Evolutionary conservation across 2,113 vertebrate species (phyloP).

Genomic region (Chamaetylas fuelleborni): DNA sequence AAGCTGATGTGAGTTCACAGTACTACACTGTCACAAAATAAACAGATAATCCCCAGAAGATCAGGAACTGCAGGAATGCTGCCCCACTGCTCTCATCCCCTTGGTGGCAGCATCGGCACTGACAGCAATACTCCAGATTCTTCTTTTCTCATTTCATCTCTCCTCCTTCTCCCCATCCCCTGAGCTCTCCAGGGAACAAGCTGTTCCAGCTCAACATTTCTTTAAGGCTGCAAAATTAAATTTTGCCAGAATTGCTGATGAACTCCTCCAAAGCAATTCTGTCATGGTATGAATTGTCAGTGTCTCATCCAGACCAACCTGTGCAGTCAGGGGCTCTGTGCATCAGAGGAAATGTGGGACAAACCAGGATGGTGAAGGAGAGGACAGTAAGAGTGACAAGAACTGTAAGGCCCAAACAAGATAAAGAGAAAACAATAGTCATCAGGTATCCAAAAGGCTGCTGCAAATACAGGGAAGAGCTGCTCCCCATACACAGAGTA

Average conservation of each 20-base stretch:
- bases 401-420: not conserved
- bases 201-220: not conserved
- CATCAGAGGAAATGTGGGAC: not conserved
- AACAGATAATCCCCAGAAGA: not conserved
- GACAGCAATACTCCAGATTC: not conserved
- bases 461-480: not conserved
- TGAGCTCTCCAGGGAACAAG: not conserved
- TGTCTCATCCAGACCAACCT: not conserved
- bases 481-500: not conserved
- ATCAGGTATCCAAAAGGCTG: not conserved
- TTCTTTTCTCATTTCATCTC: not conserved
- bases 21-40: not conserved
- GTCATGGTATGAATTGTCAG: not conserved
- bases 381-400: not conserved
- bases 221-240: not conserved
- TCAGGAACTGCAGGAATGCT: not conserved
- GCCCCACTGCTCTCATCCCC: not conserved
- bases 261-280: not conserved
- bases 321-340: not conserved
- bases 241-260: not conserved
- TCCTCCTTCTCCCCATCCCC: not conserved
- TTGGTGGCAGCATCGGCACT: slow-evolving; percentile 23
- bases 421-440: not conserved
- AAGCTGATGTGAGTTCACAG: not conserved
- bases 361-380: not conserved